Percentiles rank a stretch among this genome's conserved stretches.
phyloP scores from a whole-genome alignment of 2,888 invertebrate species.

The Callinectes sapidus region DNA sequence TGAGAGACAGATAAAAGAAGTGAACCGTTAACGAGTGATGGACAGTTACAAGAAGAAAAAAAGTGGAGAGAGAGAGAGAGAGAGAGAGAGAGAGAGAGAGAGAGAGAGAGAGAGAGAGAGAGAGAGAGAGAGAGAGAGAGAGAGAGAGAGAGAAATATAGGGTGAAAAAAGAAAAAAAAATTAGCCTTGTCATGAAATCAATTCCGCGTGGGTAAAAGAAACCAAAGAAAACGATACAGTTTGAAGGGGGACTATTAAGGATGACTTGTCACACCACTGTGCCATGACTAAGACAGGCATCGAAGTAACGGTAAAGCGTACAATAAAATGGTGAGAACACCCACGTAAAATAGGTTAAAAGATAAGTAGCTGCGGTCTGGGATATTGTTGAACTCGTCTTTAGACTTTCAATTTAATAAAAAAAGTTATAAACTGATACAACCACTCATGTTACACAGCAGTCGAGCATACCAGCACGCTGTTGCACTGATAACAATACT shows the following conservation, averaged over 20 bases:
- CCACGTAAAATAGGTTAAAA: background rate
- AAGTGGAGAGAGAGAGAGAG: background rate
- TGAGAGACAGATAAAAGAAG: no score
- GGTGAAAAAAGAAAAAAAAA: background rate
- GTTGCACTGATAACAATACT: background rate
- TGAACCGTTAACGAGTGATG: no score
- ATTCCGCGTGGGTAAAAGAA: background rate
- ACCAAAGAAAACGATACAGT: constrained; percentile 1
- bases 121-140: background rate
- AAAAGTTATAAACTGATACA: background rate
- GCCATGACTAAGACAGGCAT: background rate
- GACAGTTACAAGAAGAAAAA: no score
- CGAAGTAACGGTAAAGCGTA: background rate
- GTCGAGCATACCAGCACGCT: background rate
- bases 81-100: background rate
- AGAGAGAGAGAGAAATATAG: background rate
- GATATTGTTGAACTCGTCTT: background rate
- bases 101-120: background rate
- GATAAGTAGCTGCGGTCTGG: no score
- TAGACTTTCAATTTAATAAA: background rate
- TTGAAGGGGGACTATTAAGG: background rate
- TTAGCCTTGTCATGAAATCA: constrained; percentile 9
- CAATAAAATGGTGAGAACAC: background rate
- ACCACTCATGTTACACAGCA: background rate
- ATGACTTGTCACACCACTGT: background rate